Conservation (phyloP, 1,140 invertebrate species). For the Yoshiicerus persimilis region DNA sequence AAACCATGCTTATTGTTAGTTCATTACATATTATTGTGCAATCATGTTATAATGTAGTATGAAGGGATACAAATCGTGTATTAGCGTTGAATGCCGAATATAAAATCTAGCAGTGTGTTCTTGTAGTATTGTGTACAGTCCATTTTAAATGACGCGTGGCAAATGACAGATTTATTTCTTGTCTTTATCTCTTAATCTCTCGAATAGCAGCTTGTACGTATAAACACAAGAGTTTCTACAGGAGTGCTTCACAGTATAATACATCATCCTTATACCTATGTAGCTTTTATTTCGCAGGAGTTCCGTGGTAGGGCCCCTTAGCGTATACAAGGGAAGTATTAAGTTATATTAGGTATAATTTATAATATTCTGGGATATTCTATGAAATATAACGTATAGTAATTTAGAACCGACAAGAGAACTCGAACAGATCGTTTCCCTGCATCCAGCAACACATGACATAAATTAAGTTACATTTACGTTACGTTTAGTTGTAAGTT, state of each 20-base stretch:
- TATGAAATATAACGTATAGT: background rate
- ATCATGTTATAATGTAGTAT: background rate
- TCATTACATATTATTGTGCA: background rate
- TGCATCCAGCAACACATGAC: background rate
- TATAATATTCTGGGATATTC: background rate
- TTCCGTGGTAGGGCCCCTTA: background rate
- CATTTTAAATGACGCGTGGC: constrained; percentile 12
- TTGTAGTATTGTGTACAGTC: background rate
- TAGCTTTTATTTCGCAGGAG: background rate
- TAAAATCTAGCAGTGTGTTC: background rate
- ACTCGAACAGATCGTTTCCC: background rate
- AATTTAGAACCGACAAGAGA: background rate
- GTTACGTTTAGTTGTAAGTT: background rate
- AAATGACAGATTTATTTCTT: constrained; percentile 23
- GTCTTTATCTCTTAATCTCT: constrained; percentile 13
- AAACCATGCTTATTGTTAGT: background rate
- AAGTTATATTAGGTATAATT: no score
- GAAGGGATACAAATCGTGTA: background rate
- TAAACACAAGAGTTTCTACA: background rate
- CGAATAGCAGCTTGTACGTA: background rate
- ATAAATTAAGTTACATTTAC: background rate
- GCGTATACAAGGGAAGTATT: background rate
- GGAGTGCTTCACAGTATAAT: background rate
- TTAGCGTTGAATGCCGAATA: background rate
- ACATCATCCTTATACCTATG: background rate